Base-by-base conservation (phyloP, 2,113 vertebrate genomes). In the Cyanistes caeruleus region DNA sequence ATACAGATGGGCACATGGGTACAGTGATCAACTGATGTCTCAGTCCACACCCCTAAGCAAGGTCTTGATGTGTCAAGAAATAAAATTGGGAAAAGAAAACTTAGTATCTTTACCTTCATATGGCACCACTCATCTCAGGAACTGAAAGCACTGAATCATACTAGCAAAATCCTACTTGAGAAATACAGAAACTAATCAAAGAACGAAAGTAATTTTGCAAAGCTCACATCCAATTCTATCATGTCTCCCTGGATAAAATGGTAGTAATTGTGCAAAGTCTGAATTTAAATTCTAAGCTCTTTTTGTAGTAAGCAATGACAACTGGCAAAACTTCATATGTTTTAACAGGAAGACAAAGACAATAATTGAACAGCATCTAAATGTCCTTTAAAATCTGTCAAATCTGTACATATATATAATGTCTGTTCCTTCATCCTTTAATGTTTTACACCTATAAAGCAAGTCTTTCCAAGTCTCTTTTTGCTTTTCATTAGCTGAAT, bases 401-500 rank as follows among this genome's bases (percentile, higher is more conserved):
- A 63, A 33, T 83, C 63, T 75, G 17, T 55, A 55, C 39, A 30
- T 35, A 60, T 28, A 58, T 3, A 23, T 76, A 51, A 44, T 31
- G 5, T 14, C 49, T 65, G n/a, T 84, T 90, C 13, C 27, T 88
- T 89, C 52, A 28, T 73, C 13, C n/a, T 93, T 56, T 68, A 62
- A 51, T 63, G 87, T 94, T 89, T 93, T 51, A 63, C 39, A 52
- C 31, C 37, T 74, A 55, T 30, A 81, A 84, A 95, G 19, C 59
- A 94, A 83, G 39, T 11, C 25, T 43, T 67, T 70, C 27, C 41
- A 85, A 77, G 33, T 39, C 58, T 84, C 59, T 77, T 91, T 79
- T 59, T 86, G 81, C 59, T 80, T 93, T 83, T 41, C 56, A 84
- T 92, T 91, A 84, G 24, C 56, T 84, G 68, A 96, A 88, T 93